These are phyloP conservation scores for Hydropsyche betteni DNA, from an alignment of 2,888 invertebrate genomes.

Conservation along the genomic window DNA sequence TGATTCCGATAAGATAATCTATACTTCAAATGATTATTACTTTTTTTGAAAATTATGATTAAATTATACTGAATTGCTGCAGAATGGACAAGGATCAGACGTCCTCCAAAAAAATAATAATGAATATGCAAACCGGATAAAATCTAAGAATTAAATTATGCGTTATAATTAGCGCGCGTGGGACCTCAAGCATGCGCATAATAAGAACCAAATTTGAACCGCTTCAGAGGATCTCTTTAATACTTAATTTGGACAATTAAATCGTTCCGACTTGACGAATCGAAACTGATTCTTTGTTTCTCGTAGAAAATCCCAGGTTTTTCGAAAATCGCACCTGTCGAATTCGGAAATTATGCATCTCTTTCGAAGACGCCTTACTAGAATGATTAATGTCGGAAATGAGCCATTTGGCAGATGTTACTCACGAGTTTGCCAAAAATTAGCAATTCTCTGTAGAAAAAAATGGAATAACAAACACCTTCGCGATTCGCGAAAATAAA, in stretches of 20 bases:
- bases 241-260: too few relatives aligned
- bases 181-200: constrained; percentile 23
- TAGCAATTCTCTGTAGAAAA: neutral
- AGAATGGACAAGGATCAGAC: constrained; percentile 27
- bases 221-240: too few relatives aligned
- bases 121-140: constrained; percentile 20
- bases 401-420: constrained; percentile 22
- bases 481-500: too few relatives aligned
- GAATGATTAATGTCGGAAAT: constrained; percentile 9
- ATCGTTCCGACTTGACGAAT: too few relatives aligned
- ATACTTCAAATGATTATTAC: too few relatives aligned
- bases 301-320: too few relatives aligned
- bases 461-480: too few relatives aligned
- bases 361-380: neutral
- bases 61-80: neutral
- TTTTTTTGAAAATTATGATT: too few relatives aligned
- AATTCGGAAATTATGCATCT: neutral
- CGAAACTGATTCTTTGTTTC: too few relatives aligned
- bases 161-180: constrained; percentile 21
- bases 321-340: neutral
- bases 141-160: constrained; percentile 21
- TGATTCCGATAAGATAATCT: neutral
- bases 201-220: neutral
- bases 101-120: constrained; percentile 13
- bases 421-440: constrained; percentile 10